Evolutionary conservation across 2,797 vertebrate genomes (phyloP).

Genomic region (Xerus rutilus): DNA sequence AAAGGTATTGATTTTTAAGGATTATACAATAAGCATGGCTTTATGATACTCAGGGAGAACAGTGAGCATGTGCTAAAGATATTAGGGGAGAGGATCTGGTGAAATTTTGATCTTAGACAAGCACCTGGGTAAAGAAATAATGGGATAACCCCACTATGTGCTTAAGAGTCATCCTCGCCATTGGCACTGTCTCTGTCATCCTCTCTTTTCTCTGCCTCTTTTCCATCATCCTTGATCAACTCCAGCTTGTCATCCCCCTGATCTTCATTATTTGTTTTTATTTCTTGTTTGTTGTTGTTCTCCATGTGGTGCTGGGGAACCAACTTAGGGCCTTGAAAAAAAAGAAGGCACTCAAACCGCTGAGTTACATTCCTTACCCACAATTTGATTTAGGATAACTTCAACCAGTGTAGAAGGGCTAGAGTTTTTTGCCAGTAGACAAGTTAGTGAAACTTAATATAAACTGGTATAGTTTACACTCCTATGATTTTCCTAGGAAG

Average conservation of each 20-base stretch:
- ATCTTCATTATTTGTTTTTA: neutral
- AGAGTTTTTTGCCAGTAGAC: conserved; percentile 22
- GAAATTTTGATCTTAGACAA: too few species aligned
- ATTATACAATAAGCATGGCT: neutral
- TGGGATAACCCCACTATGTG: too few species aligned
- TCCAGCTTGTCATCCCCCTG: too few species aligned
- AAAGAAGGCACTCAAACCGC: neutral
- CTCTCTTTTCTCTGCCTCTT: too few species aligned
- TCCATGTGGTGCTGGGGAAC: neutral
- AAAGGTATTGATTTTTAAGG: conserved; percentile 34
- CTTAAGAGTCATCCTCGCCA: too few species aligned
- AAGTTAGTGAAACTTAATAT: conserved; percentile 53
- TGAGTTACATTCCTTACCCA: neutral
- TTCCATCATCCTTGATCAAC: too few species aligned
- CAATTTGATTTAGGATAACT: conserved; percentile 13
- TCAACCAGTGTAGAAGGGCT: neutral
- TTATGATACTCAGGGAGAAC: neutral
- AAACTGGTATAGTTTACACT: conserved; percentile 54
- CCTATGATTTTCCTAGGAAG: conserved; percentile 35
- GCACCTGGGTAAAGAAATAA: too few species aligned
- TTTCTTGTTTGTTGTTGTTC: too few species aligned
- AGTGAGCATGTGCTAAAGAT: too few species aligned
- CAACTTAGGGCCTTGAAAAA: neutral
- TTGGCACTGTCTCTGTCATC: too few species aligned
- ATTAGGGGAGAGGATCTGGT: too few species aligned